Evolutionary conservation across 1,140 invertebrate species (phyloP).

Genomic region (Heliconius congener): DNA sequence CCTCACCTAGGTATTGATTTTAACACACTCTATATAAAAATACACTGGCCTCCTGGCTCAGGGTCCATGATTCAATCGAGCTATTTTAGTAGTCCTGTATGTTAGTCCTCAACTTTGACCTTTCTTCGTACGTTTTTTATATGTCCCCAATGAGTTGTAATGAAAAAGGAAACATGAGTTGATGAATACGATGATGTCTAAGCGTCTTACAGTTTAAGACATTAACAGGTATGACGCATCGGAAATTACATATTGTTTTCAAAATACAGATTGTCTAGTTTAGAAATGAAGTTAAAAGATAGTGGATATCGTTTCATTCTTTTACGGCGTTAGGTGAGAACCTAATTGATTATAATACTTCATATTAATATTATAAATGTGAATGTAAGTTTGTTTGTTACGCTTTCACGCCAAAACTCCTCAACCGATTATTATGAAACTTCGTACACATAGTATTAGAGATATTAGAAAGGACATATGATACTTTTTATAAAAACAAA

Average conservation of each 20-base stretch:
- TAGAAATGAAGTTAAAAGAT: too few species aligned
- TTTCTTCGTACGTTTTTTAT: constrained; percentile 5
- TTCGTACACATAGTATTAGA: too few species aligned
- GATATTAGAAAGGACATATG: too few species aligned
- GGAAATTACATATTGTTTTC: background rate
- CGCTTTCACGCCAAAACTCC: too few species aligned
- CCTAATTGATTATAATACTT: too few species aligned
- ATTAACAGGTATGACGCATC: background rate
- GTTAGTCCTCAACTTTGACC: constrained; percentile 7
- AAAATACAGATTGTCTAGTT: background rate
- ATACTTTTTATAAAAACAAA: too few species aligned
- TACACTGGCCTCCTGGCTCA: constrained; percentile 1
- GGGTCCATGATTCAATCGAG: constrained; percentile 4
- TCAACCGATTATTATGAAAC: too few species aligned
- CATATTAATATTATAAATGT: too few species aligned
- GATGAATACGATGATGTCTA: background rate
- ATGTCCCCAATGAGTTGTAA: background rate
- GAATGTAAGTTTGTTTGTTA: too few species aligned
- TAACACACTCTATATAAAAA: background rate
- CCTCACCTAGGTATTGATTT: background rate
- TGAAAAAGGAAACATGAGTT: background rate
- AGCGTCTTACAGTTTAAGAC: background rate
- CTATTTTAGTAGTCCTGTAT: constrained; percentile 13
- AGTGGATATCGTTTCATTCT: too few species aligned
- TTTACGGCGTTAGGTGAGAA: too few species aligned